Conservation (phyloP, 2,797 vertebrate genomes). For the Microctenopoma steveboyesi region DNA sequence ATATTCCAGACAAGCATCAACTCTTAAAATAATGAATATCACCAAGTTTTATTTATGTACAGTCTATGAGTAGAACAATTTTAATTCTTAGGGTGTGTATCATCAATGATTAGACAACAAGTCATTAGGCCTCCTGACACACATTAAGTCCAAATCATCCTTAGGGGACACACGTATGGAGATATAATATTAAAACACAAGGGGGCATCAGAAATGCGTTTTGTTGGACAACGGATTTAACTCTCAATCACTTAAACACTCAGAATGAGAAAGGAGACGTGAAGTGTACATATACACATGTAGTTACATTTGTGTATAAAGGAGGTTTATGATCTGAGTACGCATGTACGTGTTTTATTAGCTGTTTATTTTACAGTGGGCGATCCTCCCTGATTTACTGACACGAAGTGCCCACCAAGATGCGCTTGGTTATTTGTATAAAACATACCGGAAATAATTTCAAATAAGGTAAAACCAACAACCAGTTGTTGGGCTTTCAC, state of each 20-base stretch:
- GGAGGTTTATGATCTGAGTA: neutral
- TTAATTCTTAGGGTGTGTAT: neutral
- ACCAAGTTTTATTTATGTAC: too few species aligned
- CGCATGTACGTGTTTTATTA: neutral
- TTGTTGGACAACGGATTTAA: neutral
- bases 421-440: neutral
- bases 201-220: slow-evolving; percentile 61
- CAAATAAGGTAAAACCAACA: neutral
- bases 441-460: neutral
- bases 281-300: too few species aligned
- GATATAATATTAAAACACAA: slow-evolving; percentile 31
- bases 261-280: neutral
- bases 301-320: neutral
- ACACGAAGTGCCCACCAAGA: neutral
- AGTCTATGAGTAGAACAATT: too few species aligned
- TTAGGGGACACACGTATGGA: neutral
- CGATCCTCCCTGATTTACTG: neutral
- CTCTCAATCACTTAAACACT: neutral
- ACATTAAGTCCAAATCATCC: neutral
- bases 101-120: neutral
- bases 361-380: neutral
- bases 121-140: too few species aligned
- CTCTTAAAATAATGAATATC: too few species aligned
- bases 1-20: too few species aligned
- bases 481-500: too few species aligned